These are phyloP conservation scores for Phlogophora meticulosa DNA, from an alignment of 2,888 invertebrate genomes.

Conservation along the genomic window DNA sequence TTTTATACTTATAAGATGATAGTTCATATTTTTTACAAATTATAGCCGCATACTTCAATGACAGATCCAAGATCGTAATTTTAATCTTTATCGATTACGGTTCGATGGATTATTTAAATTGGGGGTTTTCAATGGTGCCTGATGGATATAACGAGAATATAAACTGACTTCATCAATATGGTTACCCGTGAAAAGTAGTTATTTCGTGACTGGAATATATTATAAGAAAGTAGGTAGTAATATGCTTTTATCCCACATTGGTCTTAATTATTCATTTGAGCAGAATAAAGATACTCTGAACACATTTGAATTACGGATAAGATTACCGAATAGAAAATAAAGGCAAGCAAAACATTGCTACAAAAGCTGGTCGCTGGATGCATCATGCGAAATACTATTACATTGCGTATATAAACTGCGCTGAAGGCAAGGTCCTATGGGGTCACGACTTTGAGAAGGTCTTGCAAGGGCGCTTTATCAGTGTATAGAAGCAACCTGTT, in stretches of 20 bases:
- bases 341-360: conserved; percentile 25
- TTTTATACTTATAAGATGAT: conserved; percentile 53
- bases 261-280: neutral
- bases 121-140: conserved; percentile 9
- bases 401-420: conserved; percentile 69
- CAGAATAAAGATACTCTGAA: neutral
- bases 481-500: conserved; percentile 68
- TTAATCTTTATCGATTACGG: conserved; percentile 34
- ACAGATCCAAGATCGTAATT: conserved; percentile 34
- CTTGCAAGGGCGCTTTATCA: conserved; percentile 83
- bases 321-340: conserved; percentile 16
- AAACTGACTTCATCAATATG: conserved; percentile 7
- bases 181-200: neutral
- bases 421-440: conserved; percentile 84
- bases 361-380: conserved; percentile 7
- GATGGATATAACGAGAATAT: neutral
- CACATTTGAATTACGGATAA: neutral
- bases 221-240: neutral
- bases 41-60: conserved; percentile 39
- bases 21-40: conserved; percentile 53
- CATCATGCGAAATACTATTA: conserved; percentile 33
- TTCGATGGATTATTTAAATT: conserved; percentile 44
- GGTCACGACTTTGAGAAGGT: conserved; percentile 89
- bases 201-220: conserved; percentile 1
- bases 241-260: neutral